A percentile compares a stretch with the other conserved stretches of the same genome.
Conservation (phyloP, 2,888 invertebrate genomes). For the Megaustenia siamemsis region DNA sequence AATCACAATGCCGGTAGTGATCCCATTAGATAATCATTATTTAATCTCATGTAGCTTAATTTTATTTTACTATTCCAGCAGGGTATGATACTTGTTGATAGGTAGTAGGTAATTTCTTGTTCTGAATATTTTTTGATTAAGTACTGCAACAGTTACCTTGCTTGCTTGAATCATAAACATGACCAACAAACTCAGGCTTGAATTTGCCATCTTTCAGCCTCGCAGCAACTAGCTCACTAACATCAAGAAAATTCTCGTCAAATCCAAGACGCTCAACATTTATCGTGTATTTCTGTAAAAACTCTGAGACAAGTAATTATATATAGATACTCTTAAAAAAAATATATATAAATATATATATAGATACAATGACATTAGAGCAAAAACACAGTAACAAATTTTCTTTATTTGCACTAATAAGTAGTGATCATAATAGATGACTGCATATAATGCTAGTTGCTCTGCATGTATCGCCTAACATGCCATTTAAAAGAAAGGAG, state of each 20-base stretch:
- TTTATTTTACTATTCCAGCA: too few species aligned
- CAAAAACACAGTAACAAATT: too few species aligned
- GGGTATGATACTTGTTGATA: too few species aligned
- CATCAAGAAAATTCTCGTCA: slow-evolving; percentile 92
- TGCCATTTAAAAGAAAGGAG: too few species aligned
- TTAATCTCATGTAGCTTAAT: too few species aligned
- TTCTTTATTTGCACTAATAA: too few species aligned
- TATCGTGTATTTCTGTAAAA: slow-evolving; percentile 87
- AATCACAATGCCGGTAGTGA: too few species aligned
- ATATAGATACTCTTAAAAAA: not conserved
- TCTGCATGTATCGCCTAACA: too few species aligned
- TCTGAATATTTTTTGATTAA: not conserved
- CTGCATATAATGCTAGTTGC: too few species aligned
- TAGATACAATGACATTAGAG: not conserved
- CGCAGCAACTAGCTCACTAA: slow-evolving; percentile 84
- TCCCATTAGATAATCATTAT: too few species aligned
- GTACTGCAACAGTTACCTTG: not conserved
- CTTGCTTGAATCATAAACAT: slow-evolving; percentile 54
- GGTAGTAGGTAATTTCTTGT: not conserved
- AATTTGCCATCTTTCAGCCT: slow-evolving; percentile 72
- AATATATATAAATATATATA: not conserved
- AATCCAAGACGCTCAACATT: slow-evolving; percentile 90
- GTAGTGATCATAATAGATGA: too few species aligned
- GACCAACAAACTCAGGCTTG: slow-evolving; percentile 67
- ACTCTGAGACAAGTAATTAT: slow-evolving; percentile 72